Evolutionary conservation across 2,888 invertebrate genomes (phyloP).

Genomic region (Ochropleura plecta): DNA sequence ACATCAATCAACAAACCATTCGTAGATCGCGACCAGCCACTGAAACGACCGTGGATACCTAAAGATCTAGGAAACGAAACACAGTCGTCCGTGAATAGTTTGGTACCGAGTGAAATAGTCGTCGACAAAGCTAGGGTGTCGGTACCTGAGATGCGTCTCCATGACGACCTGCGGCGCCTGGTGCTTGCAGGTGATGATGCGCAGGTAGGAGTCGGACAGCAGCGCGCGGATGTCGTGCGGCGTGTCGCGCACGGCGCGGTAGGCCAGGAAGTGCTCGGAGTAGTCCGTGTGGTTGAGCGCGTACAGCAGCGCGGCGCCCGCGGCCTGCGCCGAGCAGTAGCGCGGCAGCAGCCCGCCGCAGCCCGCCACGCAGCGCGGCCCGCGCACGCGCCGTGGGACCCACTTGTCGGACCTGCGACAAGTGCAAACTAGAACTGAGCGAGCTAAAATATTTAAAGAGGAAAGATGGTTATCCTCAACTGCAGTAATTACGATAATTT

Average conservation of each 20-base stretch:
- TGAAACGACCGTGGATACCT: neutral
- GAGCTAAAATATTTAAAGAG: neutral
- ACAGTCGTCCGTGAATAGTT: neutral
- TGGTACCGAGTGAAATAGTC: neutral
- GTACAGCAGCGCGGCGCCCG: slow-evolving; percentile 94
- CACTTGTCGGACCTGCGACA: slow-evolving; percentile 91
- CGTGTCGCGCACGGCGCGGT: slow-evolving; percentile 94
- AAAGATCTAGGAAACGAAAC: neutral
- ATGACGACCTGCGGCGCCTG: slow-evolving; percentile 90
- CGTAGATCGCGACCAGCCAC: neutral
- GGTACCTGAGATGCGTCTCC: slow-evolving; percentile 91
- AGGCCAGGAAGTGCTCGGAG: slow-evolving; percentile 95
- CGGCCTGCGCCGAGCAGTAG: slow-evolving; percentile 93
- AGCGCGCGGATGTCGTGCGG: slow-evolving; percentile 95
- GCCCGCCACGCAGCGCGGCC: slow-evolving; percentile 93
- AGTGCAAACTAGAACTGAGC: neutral
- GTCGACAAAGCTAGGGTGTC: neutral
- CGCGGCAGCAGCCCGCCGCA: slow-evolving; percentile 96
- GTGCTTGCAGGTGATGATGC: slow-evolving; percentile 92
- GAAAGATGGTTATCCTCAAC: too few relatives aligned
- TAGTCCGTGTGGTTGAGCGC: slow-evolving; percentile 93
- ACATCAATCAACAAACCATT: neutral
- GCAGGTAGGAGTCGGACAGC: slow-evolving; percentile 93
- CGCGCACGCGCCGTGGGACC: slow-evolving; percentile 92
- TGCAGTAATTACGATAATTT: neutral